Evolutionary conservation across 2,797 vertebrate species (phyloP), one percentile per base, ranked within the genome.

Genomic region (Sparidentex hasta): DNA sequence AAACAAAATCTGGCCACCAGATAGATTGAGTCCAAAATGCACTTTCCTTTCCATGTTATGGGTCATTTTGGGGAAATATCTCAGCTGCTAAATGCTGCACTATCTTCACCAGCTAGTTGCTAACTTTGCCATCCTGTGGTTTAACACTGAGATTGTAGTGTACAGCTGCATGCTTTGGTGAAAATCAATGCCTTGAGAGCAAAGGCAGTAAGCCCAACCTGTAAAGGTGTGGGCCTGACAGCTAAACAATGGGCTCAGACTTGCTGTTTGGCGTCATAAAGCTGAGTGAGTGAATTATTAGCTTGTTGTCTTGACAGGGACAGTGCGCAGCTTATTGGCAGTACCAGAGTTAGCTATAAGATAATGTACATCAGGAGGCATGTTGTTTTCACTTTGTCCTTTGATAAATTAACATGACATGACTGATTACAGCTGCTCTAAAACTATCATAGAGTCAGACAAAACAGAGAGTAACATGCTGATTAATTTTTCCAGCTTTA

Each of bases 401-500:
- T 38, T 64, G 59, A 33, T 54, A 44, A 12, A 41, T 21, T 46
- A 12, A 46, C 23, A 46, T 20, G 29, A 21, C 13, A 75, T 27
- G 4, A 47, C 20, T 6, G 4, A 27, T 54, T 46, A 41, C 2
- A 21, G 41, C 17, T 1, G 23, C 3, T 47, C n/a, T 9, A 14
- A 13, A 2, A 38, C 9, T 13, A 23, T 25, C 20, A n/a, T 27
- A 14, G 8, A 77, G 16, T 43, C 41, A 47, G 13, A 71, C 16
- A 55, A 44, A 81, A 55, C 6, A 48, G 0, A 63, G 3, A 56
- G 11, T 17, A 52, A 73, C 9, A 3, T 57, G 11, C 68, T 54
- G 4, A 5, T 9, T 56, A 0, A 55, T 23, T 73, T 89, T 77
- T 75, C 1, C 11, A 50, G 2, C 80, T 95, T 94, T 94, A 92